Percentiles rank a stretch among this genome's conserved stretches.
Evolutionary conservation across 2,888 invertebrate species (phyloP).

Genomic region (Seira ritae): DNA sequence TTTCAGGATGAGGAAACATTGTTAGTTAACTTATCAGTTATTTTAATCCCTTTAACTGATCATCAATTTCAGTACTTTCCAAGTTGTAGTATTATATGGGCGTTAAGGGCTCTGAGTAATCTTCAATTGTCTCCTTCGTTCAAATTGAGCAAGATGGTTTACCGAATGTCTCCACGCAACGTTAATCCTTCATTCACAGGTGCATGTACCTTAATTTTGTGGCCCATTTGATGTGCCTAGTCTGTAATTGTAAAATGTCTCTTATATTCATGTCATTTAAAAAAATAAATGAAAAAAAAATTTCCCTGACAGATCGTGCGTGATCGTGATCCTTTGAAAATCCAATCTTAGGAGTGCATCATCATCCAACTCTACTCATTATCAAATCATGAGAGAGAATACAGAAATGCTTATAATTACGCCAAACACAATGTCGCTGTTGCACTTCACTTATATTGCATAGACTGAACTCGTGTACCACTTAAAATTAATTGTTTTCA

Average conservation of each 20-base stretch:
- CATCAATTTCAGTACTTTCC: too few species aligned
- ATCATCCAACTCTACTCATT: conserved; percentile 2
- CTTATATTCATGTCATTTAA: not conserved
- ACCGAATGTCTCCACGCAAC: not conserved
- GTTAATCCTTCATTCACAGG: too few species aligned
- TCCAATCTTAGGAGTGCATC: not conserved
- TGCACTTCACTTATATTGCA: too few species aligned
- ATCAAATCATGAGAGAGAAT: conserved; percentile 7
- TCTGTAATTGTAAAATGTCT: not conserved
- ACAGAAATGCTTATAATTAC: not conserved
- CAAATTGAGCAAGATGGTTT: not conserved
- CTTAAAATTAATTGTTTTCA: conserved; percentile 9
- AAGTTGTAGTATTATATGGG: too few species aligned
- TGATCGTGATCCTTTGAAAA: not conserved
- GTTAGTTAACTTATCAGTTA: too few species aligned
- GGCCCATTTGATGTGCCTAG: not conserved
- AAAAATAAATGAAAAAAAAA: not conserved
- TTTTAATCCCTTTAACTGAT: too few species aligned
- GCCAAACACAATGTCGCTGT: not conserved
- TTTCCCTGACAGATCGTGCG: conserved; percentile 3
- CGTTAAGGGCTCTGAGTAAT: too few species aligned
- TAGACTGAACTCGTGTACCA: not conserved
- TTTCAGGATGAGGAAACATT: too few species aligned
- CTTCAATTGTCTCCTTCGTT: not conserved
- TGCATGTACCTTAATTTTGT: not conserved